Conservation (phyloP, 1,140 invertebrate genomes). For the Tetragonula clypearis region DNA sequence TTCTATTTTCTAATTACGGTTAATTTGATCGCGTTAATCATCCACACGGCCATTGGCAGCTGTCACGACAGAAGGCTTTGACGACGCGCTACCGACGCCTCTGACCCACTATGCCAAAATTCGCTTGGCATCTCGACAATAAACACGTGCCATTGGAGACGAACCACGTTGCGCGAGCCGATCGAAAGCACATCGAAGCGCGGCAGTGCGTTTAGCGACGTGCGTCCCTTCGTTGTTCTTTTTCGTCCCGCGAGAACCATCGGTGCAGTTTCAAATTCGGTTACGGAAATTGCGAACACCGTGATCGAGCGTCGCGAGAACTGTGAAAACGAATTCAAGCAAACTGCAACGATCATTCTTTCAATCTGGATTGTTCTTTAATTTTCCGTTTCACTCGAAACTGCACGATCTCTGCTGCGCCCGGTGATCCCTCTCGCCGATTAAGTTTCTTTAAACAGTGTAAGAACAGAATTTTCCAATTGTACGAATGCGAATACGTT, state of each 20-base stretch:
- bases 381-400: neutral
- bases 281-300: too few relatives aligned
- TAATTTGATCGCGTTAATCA: neutral
- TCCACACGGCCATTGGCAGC: neutral
- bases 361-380: neutral
- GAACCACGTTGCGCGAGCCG: slow-evolving; percentile 9
- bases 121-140: slow-evolving; percentile 49
- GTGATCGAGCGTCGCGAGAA: neutral
- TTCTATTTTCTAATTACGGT: neutral
- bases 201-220: slow-evolving; percentile 33
- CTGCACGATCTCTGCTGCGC: neutral
- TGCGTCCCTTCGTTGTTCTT: neutral
- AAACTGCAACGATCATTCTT: neutral
- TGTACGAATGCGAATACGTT: too few relatives aligned
- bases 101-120: slow-evolving; percentile 49
- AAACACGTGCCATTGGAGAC: slow-evolving; percentile 48
- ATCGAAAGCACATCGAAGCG: slow-evolving; percentile 35
- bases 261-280: neutral
- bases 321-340: neutral
- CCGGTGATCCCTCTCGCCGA: neutral
- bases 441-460: neutral
- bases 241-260: neutral
- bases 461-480: neutral
- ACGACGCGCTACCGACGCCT: neutral
- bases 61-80: neutral